phyloP scores from a whole-genome alignment of 2,888 invertebrate species.

The Nemapogon koenigi region DNA sequence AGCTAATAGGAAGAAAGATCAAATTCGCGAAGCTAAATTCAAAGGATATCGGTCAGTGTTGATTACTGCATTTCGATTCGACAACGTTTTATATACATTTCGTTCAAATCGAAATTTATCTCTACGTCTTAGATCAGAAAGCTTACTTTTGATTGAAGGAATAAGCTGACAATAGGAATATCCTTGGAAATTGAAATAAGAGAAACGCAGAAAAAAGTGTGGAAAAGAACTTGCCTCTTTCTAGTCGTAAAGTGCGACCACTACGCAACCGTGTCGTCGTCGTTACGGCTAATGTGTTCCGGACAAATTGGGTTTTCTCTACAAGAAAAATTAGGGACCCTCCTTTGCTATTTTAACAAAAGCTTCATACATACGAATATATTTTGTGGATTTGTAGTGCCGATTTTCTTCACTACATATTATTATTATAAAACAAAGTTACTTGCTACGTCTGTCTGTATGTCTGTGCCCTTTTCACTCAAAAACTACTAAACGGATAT shows the following conservation, averaged over 20 bases:
- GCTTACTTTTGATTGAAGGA: neutral
- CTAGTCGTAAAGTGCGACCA: constrained; percentile 46
- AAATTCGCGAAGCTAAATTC: constrained; percentile 17
- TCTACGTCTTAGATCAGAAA: neutral
- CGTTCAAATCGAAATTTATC: neutral
- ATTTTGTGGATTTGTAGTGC: no score
- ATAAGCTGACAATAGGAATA: constrained; percentile 26
- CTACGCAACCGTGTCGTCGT: constrained; percentile 50
- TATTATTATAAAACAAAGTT: no score
- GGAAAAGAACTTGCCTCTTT: constrained; percentile 30
- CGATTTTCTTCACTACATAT: no score
- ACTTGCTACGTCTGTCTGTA: no score
- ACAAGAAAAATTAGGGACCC: constrained; percentile 51
- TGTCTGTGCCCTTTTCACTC: no score
- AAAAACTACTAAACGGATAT: no score
- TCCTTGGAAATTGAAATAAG: constrained; percentile 56
- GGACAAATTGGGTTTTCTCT: constrained; percentile 59
- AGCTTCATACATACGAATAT: no score
- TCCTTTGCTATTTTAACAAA: no score
- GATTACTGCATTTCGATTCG: constrained; percentile 31
- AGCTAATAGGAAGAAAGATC: constrained; percentile 23
- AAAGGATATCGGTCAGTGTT: constrained; percentile 41
- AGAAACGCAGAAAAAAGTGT: constrained; percentile 30
- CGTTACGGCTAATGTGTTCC: constrained; percentile 58
- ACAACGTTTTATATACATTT: constrained; percentile 25